Base-by-base conservation (phyloP, 2,888 invertebrate species). In the Cephus pulcher region DNA sequence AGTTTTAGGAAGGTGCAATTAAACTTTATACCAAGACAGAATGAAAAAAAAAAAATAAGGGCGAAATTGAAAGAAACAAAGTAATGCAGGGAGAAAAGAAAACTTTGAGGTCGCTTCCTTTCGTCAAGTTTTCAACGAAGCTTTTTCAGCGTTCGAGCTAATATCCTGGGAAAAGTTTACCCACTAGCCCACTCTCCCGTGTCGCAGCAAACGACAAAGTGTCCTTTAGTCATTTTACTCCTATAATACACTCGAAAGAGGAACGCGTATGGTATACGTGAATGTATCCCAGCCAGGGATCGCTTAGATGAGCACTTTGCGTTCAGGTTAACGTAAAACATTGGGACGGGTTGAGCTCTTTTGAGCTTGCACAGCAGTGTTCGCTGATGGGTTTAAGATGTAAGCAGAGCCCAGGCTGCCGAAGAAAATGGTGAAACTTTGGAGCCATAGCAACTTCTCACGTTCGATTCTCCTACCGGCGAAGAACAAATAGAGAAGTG, bases 341-440 rank as follows among this genome's bases (percentile, higher is more conserved):
- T 56, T 56, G 23, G 56, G 56, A 56, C 56, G 23, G 23, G 56
- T 56, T 56, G 23, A 56, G 23, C 23, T 15, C 56, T 23, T 40
- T 56, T 56, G 56, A 56, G 23, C 56, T 56, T 56, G 56, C 56
- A 75, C 56, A 23, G 9, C 56, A 56, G 34, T 80, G 77, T 79
- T 83, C 77, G 34, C 79, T 79, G 84, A 84, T 84, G 84, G 83
- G 83, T 86, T 85, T 83, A 83, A 83, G 83, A 85, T 35, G 82
- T 83, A 85, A 83, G 83, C 85, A 78, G 78, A 56, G 23, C 78
- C 76, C 78, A 76, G 79, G 75, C 76, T 75, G 78, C 81, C 82
- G 80, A 77, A n/a, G 77, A 69, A 83, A 86, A 83, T 79, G 81
- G 82, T 75, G 81, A 85, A 88, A 88, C 81, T 85, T 84, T 74